Evolutionary conservation across 2,888 invertebrate genomes (phyloP).

Genomic region (Dolomedes plantarius): DNA sequence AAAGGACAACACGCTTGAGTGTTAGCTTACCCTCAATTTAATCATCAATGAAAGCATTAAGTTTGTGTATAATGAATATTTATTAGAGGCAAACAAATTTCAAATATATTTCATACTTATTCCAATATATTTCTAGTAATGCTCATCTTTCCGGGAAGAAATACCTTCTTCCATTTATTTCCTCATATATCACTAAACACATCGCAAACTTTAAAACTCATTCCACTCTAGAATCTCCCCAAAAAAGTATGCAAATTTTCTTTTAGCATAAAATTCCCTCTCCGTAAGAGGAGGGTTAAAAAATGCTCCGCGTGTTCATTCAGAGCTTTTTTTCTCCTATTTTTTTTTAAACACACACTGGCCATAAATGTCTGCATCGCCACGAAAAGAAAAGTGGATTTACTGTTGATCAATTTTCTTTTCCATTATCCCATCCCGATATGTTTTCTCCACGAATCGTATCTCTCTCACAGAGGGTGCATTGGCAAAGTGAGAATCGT

Average conservation of each 20-base stretch:
- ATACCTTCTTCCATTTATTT: neutral
- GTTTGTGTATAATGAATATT: no score
- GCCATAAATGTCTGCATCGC: neutral
- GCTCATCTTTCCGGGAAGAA: no score
- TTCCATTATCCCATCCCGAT: neutral
- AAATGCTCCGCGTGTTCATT: neutral
- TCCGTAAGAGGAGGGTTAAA: neutral
- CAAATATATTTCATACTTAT: no score
- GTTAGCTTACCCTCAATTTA: no score
- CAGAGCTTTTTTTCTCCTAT: neutral
- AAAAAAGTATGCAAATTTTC: neutral
- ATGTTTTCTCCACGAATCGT: neutral
- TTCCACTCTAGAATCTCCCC: neutral
- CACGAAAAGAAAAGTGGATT: neutral
- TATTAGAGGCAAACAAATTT: no score
- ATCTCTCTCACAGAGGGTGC: neutral
- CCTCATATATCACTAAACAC: neutral
- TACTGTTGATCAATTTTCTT: slow-evolving; percentile 1
- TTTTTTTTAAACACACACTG: neutral
- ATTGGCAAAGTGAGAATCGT: neutral
- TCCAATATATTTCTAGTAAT: no score
- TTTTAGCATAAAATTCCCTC: neutral
- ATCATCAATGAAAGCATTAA: no score
- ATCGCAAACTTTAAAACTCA: neutral
- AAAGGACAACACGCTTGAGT: no score